These are phyloP conservation scores for Zaprionus gabonicus DNA, from an alignment of 1,140 invertebrate genomes.

Conservation along the genomic window DNA sequence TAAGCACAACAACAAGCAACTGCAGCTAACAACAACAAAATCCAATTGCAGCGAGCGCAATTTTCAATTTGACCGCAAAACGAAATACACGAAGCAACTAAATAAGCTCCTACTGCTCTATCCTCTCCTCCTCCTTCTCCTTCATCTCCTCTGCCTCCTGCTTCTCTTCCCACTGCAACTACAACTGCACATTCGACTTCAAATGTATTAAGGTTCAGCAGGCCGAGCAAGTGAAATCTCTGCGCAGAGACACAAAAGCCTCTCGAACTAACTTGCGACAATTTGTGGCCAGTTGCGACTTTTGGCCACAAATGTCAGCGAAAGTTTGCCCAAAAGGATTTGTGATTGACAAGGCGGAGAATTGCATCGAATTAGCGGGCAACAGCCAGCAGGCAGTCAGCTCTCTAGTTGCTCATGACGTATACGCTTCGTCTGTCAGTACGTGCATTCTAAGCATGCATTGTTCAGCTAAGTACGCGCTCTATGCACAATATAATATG, in stretches of 20 bases:
- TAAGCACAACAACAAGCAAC: slow-evolving; percentile 27
- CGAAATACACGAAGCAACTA: slow-evolving; percentile 59
- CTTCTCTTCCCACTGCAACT: neutral
- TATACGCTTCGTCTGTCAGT: neutral
- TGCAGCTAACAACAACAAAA: slow-evolving; percentile 55
- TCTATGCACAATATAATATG: slow-evolving; percentile 6
- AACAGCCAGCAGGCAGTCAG: neutral
- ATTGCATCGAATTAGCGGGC: neutral
- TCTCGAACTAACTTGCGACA: neutral
- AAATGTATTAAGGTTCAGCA: slow-evolving; percentile 24
- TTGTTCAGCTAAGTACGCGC: slow-evolving; percentile 25
- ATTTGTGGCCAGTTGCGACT: neutral
- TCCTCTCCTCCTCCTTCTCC: neutral
- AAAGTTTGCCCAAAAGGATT: slow-evolving; percentile 38
- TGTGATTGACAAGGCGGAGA: slow-evolving; percentile 33
- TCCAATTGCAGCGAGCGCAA: slow-evolving; percentile 57
- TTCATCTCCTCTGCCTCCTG: neutral
- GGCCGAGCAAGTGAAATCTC: slow-evolving; percentile 65
- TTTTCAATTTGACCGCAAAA: slow-evolving; percentile 80
- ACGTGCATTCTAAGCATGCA: slow-evolving; percentile 29
- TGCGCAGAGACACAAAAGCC: slow-evolving; percentile 51
- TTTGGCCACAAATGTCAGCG: slow-evolving; percentile 21
- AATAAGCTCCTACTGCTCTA: neutral
- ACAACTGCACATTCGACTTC: neutral
- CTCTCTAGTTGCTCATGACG: neutral